Percentiles rank a stretch among this genome's conserved stretches.
These are phyloP conservation scores for Fopius arisanus DNA, from an alignment of 1,140 invertebrate genomes.

Conservation along the genomic window DNA sequence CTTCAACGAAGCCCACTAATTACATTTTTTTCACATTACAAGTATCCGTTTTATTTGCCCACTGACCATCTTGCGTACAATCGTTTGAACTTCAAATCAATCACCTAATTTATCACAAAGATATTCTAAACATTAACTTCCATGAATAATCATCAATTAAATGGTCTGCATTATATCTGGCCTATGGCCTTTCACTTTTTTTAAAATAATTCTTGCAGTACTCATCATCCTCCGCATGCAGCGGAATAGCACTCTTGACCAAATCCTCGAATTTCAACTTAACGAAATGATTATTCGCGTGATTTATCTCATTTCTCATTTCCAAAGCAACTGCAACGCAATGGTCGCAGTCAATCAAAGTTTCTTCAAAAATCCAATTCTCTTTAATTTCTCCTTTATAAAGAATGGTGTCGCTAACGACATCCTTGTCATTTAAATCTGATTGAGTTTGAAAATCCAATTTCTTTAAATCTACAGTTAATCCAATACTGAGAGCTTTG, in stretches of 20 bases:
- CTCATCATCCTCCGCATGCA: constrained; percentile 64
- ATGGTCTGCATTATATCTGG: background rate
- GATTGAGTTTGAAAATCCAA: constrained; percentile 78
- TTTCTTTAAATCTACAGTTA: constrained; percentile 78
- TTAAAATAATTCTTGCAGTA: constrained; percentile 67
- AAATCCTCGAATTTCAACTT: constrained; percentile 66
- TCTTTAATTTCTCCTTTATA: constrained; percentile 70
- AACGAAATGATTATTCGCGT: constrained; percentile 51
- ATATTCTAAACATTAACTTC: background rate
- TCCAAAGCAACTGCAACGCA: constrained; percentile 80
- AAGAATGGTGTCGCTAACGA: constrained; percentile 74
- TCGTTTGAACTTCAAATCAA: background rate
- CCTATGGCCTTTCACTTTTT: constrained; percentile 56
- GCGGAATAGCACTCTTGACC: constrained; percentile 64
- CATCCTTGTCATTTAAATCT: constrained; percentile 58
- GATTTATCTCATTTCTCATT: constrained; percentile 21
- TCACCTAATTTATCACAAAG: constrained; percentile 3
- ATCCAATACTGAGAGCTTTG: constrained; percentile 88
- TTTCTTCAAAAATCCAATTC: constrained; percentile 88
- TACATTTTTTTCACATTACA: background rate
- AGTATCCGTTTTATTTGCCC: constrained; percentile 16
- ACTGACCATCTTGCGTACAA: constrained; percentile 22
- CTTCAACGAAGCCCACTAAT: background rate
- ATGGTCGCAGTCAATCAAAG: constrained; percentile 80
- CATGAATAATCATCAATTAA: background rate